Conservation (phyloP, 2,113 vertebrate genomes). For the Syrmaticus mikado region DNA sequence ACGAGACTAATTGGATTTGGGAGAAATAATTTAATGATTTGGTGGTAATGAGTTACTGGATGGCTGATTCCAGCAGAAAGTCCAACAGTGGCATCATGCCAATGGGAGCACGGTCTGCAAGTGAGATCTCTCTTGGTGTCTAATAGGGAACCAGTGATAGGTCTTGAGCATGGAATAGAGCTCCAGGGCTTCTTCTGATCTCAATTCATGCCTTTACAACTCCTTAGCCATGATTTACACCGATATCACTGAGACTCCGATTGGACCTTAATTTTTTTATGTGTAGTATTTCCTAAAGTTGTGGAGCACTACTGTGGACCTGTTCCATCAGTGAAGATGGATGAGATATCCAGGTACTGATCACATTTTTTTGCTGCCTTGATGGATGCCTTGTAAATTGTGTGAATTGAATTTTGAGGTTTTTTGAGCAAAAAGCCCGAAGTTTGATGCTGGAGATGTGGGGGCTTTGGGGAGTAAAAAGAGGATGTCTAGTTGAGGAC, state of each 20-base stretch:
- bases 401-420: not conserved
- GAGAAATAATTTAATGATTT: not conserved
- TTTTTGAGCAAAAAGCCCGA: not conserved
- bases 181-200: not conserved
- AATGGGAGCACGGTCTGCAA: fast-evolving
- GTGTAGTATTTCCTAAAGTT: not conserved
- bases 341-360: not conserved
- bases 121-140: not conserved
- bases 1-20: conserved; percentile 18
- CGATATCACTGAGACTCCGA: not conserved
- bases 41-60: not conserved
- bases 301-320: not conserved
- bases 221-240: not conserved
- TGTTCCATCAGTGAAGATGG: fast-evolving
- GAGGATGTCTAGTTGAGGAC: not conserved
- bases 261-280: not conserved
- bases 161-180: not conserved
- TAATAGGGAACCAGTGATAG: not conserved
- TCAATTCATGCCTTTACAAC: not conserved
- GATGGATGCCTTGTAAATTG: not conserved
- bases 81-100: not conserved
- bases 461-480: fast-evolving
- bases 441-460: not conserved
- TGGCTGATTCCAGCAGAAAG: not conserved
- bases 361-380: not conserved